Conservation (phyloP, 2,113 vertebrate species). For the Charina bottae region DNA sequence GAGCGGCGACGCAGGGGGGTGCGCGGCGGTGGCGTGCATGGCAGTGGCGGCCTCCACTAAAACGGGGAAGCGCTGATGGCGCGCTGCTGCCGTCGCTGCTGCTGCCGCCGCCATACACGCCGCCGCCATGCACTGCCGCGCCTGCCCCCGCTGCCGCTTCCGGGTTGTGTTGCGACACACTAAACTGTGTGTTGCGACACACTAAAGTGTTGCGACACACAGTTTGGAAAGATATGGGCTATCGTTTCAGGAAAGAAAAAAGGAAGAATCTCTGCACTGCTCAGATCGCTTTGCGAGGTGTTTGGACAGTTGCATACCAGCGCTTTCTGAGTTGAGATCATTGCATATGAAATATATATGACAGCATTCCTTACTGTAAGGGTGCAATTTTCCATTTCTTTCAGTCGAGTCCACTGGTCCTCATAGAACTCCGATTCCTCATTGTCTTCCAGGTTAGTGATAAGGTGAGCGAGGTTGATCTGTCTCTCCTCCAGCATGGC, state of each 20-base stretch:
- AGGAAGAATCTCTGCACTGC: not conserved
- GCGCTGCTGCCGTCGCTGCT: too few species aligned
- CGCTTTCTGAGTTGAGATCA: not conserved
- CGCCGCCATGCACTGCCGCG: too few species aligned
- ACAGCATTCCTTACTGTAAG: slow-evolving; percentile 53
- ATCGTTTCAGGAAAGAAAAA: not conserved
- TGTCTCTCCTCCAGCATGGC: slow-evolving; percentile 62
- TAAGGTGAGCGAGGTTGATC: slow-evolving; percentile 60
- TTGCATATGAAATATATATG: not conserved
- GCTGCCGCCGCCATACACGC: too few species aligned
- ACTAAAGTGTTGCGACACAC: too few species aligned
- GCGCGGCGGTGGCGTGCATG: too few species aligned
- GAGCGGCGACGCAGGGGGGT: too few species aligned
- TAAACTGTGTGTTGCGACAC: too few species aligned
- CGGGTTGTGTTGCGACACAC: too few species aligned
- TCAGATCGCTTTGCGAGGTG: not conserved
- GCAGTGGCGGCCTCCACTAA: too few species aligned
- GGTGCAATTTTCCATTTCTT: slow-evolving; percentile 57
- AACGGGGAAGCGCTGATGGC: too few species aligned
- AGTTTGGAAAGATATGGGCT: too few species aligned
- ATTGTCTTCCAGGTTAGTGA: slow-evolving; percentile 55
- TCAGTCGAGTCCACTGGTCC: slow-evolving; percentile 70
- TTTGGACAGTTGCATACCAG: not conserved
- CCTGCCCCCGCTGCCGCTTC: too few species aligned
- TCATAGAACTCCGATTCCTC: slow-evolving; percentile 54